Evolutionary conservation across 2,888 invertebrate species (phyloP).

Genomic region (Palloptera scutellata): DNA sequence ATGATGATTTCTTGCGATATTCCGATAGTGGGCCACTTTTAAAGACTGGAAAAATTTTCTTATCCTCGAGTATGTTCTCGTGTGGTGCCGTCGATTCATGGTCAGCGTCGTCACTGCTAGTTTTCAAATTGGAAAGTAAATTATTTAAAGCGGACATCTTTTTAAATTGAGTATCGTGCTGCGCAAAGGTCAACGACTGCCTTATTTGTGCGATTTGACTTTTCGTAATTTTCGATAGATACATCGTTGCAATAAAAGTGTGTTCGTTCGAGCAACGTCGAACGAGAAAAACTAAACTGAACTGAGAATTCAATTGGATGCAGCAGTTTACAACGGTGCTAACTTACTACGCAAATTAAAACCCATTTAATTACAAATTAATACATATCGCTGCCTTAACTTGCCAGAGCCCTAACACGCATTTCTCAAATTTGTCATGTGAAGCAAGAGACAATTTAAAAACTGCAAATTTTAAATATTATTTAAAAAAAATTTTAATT

Average conservation of each 20-base stretch:
- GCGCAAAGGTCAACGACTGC: background rate
- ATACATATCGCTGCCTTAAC: too few species aligned
- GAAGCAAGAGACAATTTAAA: too few species aligned
- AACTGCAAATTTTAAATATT: too few species aligned
- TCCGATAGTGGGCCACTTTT: conserved; percentile 71
- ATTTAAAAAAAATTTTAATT: too few species aligned
- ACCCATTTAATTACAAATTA: too few species aligned
- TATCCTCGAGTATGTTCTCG: conserved; percentile 46
- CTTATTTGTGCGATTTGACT: background rate
- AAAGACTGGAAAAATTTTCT: conserved; percentile 68
- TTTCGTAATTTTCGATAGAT: background rate
- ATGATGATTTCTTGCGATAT: conserved; percentile 72
- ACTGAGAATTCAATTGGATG: background rate
- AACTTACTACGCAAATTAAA: too few species aligned
- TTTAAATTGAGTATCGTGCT: background rate
- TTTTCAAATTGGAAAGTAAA: conserved; percentile 22
- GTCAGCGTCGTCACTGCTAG: conserved; percentile 7
- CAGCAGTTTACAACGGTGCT: background rate
- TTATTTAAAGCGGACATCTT: conserved; percentile 13
- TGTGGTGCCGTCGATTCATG: background rate
- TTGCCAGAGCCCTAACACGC: too few species aligned
- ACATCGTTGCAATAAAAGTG: background rate
- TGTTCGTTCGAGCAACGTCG: background rate
- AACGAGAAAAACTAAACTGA: background rate
- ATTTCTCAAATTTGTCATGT: too few species aligned